Evolutionary conservation across 2,888 invertebrate genomes (phyloP).

Genomic region (Meteorus colon): DNA sequence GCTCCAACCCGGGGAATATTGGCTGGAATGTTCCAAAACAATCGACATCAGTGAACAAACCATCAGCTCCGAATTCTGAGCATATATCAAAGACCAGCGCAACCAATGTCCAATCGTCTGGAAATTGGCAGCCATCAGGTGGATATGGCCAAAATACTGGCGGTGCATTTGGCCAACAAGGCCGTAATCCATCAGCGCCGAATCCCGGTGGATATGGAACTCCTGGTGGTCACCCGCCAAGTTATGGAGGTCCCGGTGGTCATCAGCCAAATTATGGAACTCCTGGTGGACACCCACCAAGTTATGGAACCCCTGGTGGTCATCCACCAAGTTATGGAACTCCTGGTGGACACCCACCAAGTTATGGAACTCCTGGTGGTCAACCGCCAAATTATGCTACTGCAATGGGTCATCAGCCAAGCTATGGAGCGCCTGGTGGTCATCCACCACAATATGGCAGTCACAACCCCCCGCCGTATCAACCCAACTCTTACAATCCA

Average conservation of each 20-base stretch:
- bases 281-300: not conserved
- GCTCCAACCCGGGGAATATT: slow-evolving; percentile 59
- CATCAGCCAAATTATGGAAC: too few relatives aligned
- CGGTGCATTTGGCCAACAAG: slow-evolving; percentile 35
- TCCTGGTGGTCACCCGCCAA: too few relatives aligned
- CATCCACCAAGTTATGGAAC: slow-evolving; percentile 21
- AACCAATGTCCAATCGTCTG: slow-evolving; percentile 63
- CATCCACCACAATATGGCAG: not conserved
- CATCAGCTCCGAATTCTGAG: slow-evolving; percentile 63
- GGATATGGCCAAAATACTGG: slow-evolving; percentile 55
- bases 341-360: slow-evolving; percentile 35
- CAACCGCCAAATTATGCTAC: slow-evolving; percentile 27
- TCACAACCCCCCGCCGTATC: not conserved
- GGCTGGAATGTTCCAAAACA: slow-evolving; percentile 66
- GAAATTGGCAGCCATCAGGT: slow-evolving; percentile 41
- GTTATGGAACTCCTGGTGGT: not conserved
- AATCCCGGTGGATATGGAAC: too few relatives aligned
- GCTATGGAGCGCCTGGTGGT: slow-evolving; percentile 15
- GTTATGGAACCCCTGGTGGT: slow-evolving; percentile 35
- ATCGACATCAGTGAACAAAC: slow-evolving; percentile 54
- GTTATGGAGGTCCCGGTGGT: too few relatives aligned
- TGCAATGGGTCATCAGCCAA: slow-evolving; percentile 26
- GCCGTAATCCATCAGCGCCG: slow-evolving; percentile 45
- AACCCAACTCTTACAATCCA: slow-evolving; percentile 53
- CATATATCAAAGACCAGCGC: slow-evolving; percentile 64